Conservation (phyloP, 2,797 vertebrate genomes). For the Heliangelus exortis region DNA sequence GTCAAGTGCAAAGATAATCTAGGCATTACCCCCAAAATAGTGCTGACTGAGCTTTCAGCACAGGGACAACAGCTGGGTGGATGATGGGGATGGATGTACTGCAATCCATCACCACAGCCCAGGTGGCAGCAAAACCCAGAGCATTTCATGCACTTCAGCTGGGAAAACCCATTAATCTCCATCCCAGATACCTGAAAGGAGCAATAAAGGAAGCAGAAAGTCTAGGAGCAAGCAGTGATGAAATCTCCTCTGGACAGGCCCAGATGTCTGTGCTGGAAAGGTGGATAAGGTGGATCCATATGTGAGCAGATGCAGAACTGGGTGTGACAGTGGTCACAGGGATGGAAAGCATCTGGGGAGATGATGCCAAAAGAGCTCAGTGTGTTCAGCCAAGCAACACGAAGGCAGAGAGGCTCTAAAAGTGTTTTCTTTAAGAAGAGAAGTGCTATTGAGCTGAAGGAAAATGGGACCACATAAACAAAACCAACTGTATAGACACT, state of each 20-base stretch:
- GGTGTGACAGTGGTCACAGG: fast-evolving
- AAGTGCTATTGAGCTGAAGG: background rate
- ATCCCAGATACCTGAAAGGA: background rate
- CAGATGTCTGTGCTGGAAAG: background rate
- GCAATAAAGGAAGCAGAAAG: background rate
- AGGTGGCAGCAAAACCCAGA: background rate
- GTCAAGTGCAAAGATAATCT: background rate
- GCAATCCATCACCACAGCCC: background rate
- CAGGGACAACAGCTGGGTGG: background rate
- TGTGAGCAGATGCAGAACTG: background rate
- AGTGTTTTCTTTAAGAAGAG: background rate
- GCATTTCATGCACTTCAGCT: background rate
- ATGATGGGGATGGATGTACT: background rate
- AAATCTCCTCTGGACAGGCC: background rate
- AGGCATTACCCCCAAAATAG: background rate
- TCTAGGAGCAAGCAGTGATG: background rate
- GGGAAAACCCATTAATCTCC: background rate
- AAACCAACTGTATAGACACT: fast-evolving
- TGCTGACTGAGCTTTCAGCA: background rate
- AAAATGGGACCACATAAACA: background rate
- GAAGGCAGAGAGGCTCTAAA: background rate
- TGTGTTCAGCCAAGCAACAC: background rate
- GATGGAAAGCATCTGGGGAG: background rate
- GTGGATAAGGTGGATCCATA: background rate
- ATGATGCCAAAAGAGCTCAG: background rate